A percentile compares a stretch with the other conserved stretches of the same genome.
These are phyloP conservation scores for Apis laboriosa DNA, from an alignment of 1,140 invertebrate species.

Conservation along the genomic window DNA sequence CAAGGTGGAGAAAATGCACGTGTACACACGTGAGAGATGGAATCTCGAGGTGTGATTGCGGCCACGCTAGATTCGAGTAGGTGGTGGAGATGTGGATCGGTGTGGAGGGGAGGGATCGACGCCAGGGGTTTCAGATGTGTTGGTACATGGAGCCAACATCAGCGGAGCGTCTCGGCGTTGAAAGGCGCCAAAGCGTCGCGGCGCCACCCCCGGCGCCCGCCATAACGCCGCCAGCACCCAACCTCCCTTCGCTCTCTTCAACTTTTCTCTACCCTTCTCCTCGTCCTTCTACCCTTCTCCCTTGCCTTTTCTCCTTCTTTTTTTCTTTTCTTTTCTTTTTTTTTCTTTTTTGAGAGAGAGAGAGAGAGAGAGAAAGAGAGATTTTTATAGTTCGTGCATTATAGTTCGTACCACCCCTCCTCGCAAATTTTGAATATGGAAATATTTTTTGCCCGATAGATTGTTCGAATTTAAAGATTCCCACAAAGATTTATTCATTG, in stretches of 20 bases:
- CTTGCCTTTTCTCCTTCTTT: conserved; percentile 27
- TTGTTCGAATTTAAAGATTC: no score
- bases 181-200: conserved; percentile 79
- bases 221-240: conserved; percentile 72
- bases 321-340: conserved; percentile 14
- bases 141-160: conserved; percentile 73
- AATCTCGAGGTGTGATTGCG: conserved; percentile 57
- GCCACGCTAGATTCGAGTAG: conserved; percentile 47
- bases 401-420: background rate
- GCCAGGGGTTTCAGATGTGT: conserved; percentile 52
- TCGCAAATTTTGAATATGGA: background rate
- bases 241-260: conserved; percentile 37
- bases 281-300: conserved; percentile 13
- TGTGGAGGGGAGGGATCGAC: conserved; percentile 6
- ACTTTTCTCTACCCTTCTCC: conserved; percentile 42
- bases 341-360: background rate
- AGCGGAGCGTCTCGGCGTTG: conserved; percentile 74
- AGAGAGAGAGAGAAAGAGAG: no score
- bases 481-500: no score
- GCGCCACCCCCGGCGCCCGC: conserved; percentile 79
- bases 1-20: background rate
- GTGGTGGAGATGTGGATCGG: background rate
- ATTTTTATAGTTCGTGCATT: conserved; percentile 15
- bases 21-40: conserved; percentile 43
- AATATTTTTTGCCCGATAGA: no score